Evolutionary conservation across 2,113 vertebrate genomes (phyloP), one percentile per base, ranked within the genome.

Genomic region (Leuciscus idus): DNA sequence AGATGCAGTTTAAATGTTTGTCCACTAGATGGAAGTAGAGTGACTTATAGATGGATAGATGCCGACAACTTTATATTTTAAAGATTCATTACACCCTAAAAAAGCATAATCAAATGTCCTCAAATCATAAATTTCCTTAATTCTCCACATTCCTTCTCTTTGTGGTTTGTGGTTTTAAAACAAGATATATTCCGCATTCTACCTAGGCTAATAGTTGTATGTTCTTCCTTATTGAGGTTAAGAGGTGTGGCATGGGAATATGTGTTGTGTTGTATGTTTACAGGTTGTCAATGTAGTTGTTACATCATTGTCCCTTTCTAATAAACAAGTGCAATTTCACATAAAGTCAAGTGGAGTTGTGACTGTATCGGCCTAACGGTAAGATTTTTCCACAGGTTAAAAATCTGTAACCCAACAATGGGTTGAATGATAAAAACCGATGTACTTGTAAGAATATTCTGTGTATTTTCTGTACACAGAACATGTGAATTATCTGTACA

Each of bases 11-110:
- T 5, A 10, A 64, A 39, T 43, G 1, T 19, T 48, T 30, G n/a
- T 12, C 79, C 59, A 64, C 36, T 64, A 81, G 79, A 81, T 64
- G 79, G 79, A 64, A 64, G 57, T 43, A 62, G 33, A 80, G 79
- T 10, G 43, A 74, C 11, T 48, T 48, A 74, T 26, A 26, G 23
- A 39, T 73, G 11, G 23, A 46, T 70, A 43, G 36, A 23, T 74
- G 21, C 68, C 39, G 19, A 72, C 2, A 1, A 36, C 17, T 10
- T 70, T 36, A 52, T 70, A 36, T 19, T 21, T 70, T 68, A 19
- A 36, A 68, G 13, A 66, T 9, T 70, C 1, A 1, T 17, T 73
- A 73, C 36, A 73, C 10, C 36, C 21, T 73, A 19, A 43, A 66
- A 73, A 74, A 15, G 19, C 11, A 4, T 48, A 12, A n/a, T 72